Conservation (phyloP, 2,888 invertebrate genomes). For the Hirtodrosophila trivittata region DNA sequence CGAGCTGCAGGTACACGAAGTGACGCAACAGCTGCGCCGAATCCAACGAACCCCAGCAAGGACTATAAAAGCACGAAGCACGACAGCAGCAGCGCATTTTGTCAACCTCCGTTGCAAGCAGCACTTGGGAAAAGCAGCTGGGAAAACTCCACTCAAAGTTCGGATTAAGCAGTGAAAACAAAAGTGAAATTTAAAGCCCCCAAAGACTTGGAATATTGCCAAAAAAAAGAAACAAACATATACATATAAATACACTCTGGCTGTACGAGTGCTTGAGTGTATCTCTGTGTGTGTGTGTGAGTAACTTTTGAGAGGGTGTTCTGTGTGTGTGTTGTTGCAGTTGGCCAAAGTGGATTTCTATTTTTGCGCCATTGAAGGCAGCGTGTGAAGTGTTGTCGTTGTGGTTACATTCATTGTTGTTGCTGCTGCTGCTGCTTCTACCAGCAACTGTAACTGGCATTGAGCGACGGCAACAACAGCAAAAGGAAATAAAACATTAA, state of each 20-base stretch:
- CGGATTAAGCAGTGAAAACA: constrained; percentile 52
- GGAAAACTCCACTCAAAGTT: constrained; percentile 1
- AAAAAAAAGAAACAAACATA: constrained; percentile 26
- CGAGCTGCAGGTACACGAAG: constrained; percentile 52
- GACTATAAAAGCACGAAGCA: constrained; percentile 59
- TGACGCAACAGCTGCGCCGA: constrained; percentile 53
- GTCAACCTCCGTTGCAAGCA: constrained; percentile 48
- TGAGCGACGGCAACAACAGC: constrained; percentile 49
- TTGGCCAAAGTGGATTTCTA: constrained; percentile 59
- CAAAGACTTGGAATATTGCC: constrained; percentile 46
- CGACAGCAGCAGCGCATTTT: constrained; percentile 53
- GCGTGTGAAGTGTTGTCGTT: constrained; percentile 41
- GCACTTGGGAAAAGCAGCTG: constrained; percentile 30
- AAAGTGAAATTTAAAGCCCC: constrained; percentile 63
- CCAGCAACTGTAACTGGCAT: constrained; percentile 39
- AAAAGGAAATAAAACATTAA: constrained; percentile 34
- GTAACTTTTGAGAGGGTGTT: constrained; percentile 3
- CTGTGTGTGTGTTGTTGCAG: constrained; percentile 38
- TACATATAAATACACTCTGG: constrained; percentile 16
- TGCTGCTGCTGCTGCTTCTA: constrained; percentile 25
- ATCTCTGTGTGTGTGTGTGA: constrained; percentile 13
- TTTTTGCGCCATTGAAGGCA: constrained; percentile 55
- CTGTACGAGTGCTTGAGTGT: neutral
- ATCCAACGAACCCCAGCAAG: constrained; percentile 50
- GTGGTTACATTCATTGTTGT: constrained; percentile 33